Base-by-base conservation (phyloP, 92 coral and sea anemone species). In the Umimayanthus chanpuru region DNA sequence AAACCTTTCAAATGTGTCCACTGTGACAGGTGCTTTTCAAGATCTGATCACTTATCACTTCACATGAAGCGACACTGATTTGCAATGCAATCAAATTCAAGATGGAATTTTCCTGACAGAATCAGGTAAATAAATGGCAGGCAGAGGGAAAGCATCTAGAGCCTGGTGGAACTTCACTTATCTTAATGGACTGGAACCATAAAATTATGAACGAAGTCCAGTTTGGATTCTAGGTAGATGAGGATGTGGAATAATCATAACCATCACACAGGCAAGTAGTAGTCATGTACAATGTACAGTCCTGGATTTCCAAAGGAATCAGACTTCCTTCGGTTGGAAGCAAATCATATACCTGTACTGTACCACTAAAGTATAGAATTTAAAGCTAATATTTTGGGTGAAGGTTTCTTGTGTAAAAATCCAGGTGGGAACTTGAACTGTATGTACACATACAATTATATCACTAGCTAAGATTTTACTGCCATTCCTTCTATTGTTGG, bases 31-130 rank as follows among this genome's bases (percentile, higher is more conserved):
- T 97, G 98, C 86, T 97, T 97, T 77, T 97, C 99, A 86, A 92
- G 99, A 88, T 97, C 99, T 28, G 99, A 97, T 88, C 99, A 97
- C 88, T 90, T 97, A 87, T 97, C 99, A 28, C 94, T 97, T 71
- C 99, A 97, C 80, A 97, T 97, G 99, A 97, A 97, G 89, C 98
- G 99, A 32, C 99, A 97, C 89, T 97, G 91, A 96, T 58, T 80
- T 29, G 41, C 50, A 21, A n/a, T 38, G 81, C 40, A 73, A 36
- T 50, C 70, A 75, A 36, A 58, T 87, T 73, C 84, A 76, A 41
- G 83, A 88, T 53, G 82, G 55, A 68, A 72, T 41, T n/a, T 36
- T 38, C 53, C 36, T 83, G 39, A 47, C 44, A 28, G 78, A 36
- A 28, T 47, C 44, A 68, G 78, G 73, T 28, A 83, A 83, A 71